These are phyloP conservation scores for Cyrtodaria siliqua DNA, from an alignment of 2,888 invertebrate species.

Conservation along the genomic window DNA sequence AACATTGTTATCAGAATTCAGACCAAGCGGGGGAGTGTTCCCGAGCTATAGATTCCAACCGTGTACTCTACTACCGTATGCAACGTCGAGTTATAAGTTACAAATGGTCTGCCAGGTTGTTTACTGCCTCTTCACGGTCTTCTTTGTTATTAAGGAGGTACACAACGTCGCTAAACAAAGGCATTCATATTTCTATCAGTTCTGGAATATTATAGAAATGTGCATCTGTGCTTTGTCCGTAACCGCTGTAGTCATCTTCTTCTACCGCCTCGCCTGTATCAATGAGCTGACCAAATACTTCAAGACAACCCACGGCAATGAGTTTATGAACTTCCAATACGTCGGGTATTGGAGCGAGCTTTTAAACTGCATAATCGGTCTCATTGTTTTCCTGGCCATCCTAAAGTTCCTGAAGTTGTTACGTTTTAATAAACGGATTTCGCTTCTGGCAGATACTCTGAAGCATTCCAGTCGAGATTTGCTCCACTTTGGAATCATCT, in stretches of 20 bases:
- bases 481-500: constrained; percentile 84
- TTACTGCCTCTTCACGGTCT: constrained; percentile 82
- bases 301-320: constrained; percentile 84
- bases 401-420: constrained; percentile 87
- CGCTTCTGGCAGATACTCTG: constrained; percentile 82
- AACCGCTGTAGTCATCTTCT: constrained; percentile 81
- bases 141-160: constrained; percentile 84
- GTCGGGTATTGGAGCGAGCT: constrained; percentile 86
- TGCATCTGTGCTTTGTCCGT: constrained; percentile 82
- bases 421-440: constrained; percentile 86
- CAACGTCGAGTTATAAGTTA: constrained; percentile 78
- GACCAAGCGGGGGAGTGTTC: constrained; percentile 82
- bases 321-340: constrained; percentile 85
- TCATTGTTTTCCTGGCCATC: constrained; percentile 86
- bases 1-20: constrained; percentile 83
- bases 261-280: constrained; percentile 81
- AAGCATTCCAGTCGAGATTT: constrained; percentile 79
- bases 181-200: constrained; percentile 80
- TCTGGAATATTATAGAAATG: constrained; percentile 83
- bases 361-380: constrained; percentile 86
- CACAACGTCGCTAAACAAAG: constrained; percentile 79
- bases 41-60: constrained; percentile 84
- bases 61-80: constrained; percentile 82
- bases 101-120: constrained; percentile 81
- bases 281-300: constrained; percentile 85